These are phyloP conservation scores for Girardia tigrina DNA, from an alignment of 2,888 invertebrate genomes.

Conservation along the genomic window DNA sequence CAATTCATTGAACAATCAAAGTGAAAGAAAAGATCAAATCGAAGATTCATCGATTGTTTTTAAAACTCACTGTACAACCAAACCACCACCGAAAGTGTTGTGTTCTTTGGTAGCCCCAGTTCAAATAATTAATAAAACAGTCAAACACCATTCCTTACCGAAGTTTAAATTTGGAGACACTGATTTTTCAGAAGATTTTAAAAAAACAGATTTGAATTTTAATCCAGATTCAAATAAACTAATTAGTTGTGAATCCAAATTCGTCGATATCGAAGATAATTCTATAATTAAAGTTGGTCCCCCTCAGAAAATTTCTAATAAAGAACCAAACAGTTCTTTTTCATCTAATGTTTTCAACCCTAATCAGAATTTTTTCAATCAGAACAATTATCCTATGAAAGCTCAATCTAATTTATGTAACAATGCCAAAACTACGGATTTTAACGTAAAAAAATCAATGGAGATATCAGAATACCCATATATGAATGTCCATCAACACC, in stretches of 20 bases:
- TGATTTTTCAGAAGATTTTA: neutral
- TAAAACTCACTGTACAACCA: conserved; percentile 3
- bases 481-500: neutral
- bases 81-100: conserved; percentile 23
- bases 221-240: neutral
- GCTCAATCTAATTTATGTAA: conserved; percentile 11
- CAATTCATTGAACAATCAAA: too few species aligned
- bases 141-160: neutral
- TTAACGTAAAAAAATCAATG: neutral
- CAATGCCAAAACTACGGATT: neutral
- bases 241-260: neutral
- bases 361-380: neutral
- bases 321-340: neutral
- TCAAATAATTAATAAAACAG: neutral
- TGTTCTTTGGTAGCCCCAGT: neutral
- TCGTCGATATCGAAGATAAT: neutral
- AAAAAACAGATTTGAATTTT: neutral
- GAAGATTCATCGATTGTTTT: conserved; percentile 4
- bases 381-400: neutral
- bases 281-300: conserved; percentile 3
- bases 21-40: neutral
- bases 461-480: neutral
- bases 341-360: neutral
- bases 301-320: neutral
- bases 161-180: neutral